These are phyloP conservation scores for Seriola rivoliana DNA, from an alignment of 2,113 vertebrate species.

Conservation along the genomic window DNA sequence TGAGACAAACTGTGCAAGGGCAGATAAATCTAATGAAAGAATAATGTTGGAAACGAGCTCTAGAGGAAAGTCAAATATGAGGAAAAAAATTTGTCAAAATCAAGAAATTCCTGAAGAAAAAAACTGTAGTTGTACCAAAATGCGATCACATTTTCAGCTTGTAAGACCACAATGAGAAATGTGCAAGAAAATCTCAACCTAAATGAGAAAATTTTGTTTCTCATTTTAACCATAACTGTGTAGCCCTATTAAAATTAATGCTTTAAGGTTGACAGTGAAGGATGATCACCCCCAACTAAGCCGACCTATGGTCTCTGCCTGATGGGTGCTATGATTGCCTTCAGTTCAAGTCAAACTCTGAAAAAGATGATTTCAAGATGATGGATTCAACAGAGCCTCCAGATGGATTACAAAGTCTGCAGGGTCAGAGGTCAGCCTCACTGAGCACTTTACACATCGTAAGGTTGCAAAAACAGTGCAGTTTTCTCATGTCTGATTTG, in stretches of 20 bases:
- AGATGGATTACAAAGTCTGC: slow-evolving; percentile 34
- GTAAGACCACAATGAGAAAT: not conserved
- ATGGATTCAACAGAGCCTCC: slow-evolving; percentile 29
- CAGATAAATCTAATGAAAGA: not conserved
- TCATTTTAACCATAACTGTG: not conserved
- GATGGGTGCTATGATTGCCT: slow-evolving; percentile 23
- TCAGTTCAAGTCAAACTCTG: not conserved
- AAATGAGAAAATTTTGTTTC: not conserved
- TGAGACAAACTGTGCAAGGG: not conserved
- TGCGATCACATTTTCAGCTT: slow-evolving; percentile 5
- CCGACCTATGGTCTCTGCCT: slow-evolving; percentile 34
- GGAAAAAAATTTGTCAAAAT: accelerated
- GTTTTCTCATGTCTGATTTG: not conserved
- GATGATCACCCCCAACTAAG: not conserved
- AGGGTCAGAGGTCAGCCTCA: slow-evolving; percentile 56
- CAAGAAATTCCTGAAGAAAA: not conserved
- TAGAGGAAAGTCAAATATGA: not conserved
- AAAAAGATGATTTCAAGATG: not conserved
- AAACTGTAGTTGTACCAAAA: not conserved
- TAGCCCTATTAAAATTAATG: not conserved
- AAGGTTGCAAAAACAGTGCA: not conserved
- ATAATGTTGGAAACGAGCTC: not conserved
- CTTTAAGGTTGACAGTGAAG: slow-evolving; percentile 9
- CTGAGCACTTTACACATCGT: not conserved
- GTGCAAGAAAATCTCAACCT: not conserved